These are phyloP conservation scores for Aphelenchoides bicaudatus DNA, from an alignment of 2,888 invertebrate species.

Conservation along the genomic window DNA sequence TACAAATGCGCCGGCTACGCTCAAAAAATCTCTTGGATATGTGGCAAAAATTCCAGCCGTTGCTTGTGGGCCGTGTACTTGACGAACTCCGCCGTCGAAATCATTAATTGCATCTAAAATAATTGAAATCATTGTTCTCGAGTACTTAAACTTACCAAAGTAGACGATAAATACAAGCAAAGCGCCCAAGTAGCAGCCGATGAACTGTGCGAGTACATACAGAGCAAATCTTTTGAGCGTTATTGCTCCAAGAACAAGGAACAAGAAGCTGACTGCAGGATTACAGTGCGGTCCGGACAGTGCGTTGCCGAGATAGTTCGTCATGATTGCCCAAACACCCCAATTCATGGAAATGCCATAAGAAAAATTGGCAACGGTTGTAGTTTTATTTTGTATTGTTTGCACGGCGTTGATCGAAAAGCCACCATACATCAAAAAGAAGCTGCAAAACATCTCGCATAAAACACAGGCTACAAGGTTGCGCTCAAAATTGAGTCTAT, in stretches of 20 bases:
- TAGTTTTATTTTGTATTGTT: slow-evolving; percentile 15
- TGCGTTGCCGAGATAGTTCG: slow-evolving; percentile 16
- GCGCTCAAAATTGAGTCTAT: slow-evolving; percentile 1
- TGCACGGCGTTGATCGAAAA: slow-evolving; percentile 9
- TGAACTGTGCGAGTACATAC: slow-evolving; percentile 22
- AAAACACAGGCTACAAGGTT: slow-evolving; percentile 19
- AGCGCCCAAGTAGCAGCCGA: slow-evolving; percentile 21
- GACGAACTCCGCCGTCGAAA: slow-evolving; percentile 60
- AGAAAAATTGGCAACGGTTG: neutral
- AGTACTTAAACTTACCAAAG: slow-evolving; percentile 15
- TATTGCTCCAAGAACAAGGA: slow-evolving; percentile 18
- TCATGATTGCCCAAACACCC: slow-evolving; percentile 19
- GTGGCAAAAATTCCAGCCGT: slow-evolving; percentile 66
- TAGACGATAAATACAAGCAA: slow-evolving; percentile 16
- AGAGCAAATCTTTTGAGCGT: slow-evolving; percentile 14
- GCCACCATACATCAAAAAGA: slow-evolving; percentile 24
- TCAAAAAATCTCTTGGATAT: slow-evolving; percentile 62
- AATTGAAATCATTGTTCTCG: neutral
- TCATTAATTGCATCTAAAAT: slow-evolving; percentile 40
- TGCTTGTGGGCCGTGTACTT: slow-evolving; percentile 38
- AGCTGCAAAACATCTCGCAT: slow-evolving; percentile 24
- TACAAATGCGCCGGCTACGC: slow-evolving; percentile 60
- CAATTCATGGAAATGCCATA: slow-evolving; percentile 16
- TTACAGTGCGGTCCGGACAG: slow-evolving; percentile 23
- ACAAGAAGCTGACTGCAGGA: slow-evolving; percentile 21